Evolutionary conservation across 2,797 vertebrate species (phyloP).

Genomic region (Lagorchestes hirsutus): DNA sequence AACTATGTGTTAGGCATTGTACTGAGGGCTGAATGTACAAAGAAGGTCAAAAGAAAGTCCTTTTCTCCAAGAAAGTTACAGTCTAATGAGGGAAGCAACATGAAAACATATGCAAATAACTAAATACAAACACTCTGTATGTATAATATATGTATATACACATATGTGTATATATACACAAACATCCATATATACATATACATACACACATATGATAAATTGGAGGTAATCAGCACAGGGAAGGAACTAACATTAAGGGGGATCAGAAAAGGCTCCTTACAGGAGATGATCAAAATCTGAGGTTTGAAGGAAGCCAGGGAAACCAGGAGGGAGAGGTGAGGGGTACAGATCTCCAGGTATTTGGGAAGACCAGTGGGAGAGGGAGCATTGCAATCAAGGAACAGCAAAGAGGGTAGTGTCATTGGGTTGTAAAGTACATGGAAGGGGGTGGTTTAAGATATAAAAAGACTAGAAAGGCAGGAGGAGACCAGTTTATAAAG

Average conservation of each 20-base stretch:
- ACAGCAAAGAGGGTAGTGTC: background rate
- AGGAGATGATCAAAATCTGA: background rate
- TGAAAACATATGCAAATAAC: background rate
- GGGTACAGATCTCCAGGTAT: background rate
- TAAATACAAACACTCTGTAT: background rate
- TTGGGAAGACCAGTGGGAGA: background rate
- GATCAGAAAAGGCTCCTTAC: background rate
- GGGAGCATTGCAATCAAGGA: background rate
- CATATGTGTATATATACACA: too few relatives aligned
- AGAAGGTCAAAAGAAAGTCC: background rate
- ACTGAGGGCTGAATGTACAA: background rate
- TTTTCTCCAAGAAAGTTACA: background rate
- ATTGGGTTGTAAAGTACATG: background rate
- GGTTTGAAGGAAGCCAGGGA: background rate
- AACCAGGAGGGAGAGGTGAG: background rate
- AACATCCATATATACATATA: too few relatives aligned
- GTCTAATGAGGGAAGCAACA: background rate
- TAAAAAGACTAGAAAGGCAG: background rate
- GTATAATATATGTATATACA: too few relatives aligned
- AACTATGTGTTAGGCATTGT: background rate
- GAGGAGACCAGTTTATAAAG: background rate
- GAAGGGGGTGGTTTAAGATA: background rate
- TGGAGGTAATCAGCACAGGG: background rate
- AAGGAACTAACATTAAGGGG: background rate
- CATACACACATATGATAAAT: background rate